Evolutionary conservation across 2,113 vertebrate species (phyloP), one percentile per base, ranked within the genome.

Genomic region (Cephalophus harveyi): DNA sequence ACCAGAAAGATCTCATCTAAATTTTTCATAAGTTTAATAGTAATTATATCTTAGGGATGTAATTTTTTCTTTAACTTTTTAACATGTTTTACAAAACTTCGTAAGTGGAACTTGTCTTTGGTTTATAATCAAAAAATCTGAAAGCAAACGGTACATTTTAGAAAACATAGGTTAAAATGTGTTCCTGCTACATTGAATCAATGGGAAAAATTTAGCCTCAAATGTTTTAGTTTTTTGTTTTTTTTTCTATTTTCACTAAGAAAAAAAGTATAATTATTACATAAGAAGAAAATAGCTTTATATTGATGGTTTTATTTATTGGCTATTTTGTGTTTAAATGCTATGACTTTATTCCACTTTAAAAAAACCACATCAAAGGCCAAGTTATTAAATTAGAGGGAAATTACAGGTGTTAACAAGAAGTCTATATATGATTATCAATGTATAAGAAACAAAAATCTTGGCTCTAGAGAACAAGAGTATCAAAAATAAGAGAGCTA

Each of bases 111-210:
- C 0, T 30, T 50, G 2, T 81, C 87, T 71, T 71, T 81, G 89
- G 87, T 94, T 96, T 89, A 67, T 60, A 86, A 91, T 21, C 7
- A 91, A 88, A 81, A 82, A 40, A 64, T 11, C 19, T 62, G 57
- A 50, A 97, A 98, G 83, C 94, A 98, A 98, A 98, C 86, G 54
- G 97, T 95, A 78, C 59, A 90, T 97, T 98, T 98, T 95, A 98
- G 92, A 98, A 98, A 96, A 93, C 33, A 76, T 14, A 86, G 55
- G 6, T 55, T 90, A 79, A 67, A 78, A 88, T 87, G 86, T 92
- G 28, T 82, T 86, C 28, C 7, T 79, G 30, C 8, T 76, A 46
- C 36, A 30, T 5, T 59, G 19, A 91, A 55, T 52, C 30, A 82
- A 23, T 81, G n/a, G n/a, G 23, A 55, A 88, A 79, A 91, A 86